Conservation (phyloP, 2,797 vertebrate species). For the Tinamus major region DNA sequence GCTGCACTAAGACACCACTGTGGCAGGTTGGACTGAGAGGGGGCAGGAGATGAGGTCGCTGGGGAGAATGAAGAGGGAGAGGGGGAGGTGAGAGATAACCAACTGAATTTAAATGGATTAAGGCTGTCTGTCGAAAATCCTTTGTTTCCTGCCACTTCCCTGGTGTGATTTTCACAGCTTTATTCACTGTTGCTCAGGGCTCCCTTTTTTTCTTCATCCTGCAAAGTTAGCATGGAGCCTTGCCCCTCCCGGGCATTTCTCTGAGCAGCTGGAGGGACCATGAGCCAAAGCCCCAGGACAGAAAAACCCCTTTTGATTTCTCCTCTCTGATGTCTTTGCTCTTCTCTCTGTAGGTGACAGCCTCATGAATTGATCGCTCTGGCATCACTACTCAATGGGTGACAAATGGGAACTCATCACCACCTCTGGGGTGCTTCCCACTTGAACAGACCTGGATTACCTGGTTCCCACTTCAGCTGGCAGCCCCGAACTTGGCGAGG, state of each 20-base stretch:
- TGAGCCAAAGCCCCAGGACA: not conserved
- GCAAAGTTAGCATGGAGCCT: not conserved
- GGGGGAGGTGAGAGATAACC: not conserved
- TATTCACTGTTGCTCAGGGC: not conserved
- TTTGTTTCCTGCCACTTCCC: conserved; percentile 60
- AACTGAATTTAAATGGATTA: conserved; percentile 58
- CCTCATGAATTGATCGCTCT: not conserved
- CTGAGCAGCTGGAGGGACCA: not conserved
- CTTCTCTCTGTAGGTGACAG: not conserved
- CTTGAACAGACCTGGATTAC: not conserved
- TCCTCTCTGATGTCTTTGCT: not conserved
- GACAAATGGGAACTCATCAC: not conserved
- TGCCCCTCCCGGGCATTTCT: not conserved
- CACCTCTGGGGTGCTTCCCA: not conserved
- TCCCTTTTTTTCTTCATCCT: not conserved
- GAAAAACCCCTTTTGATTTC: conserved; percentile 10
- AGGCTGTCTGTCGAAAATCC: conserved; percentile 15
- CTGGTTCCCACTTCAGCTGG: not conserved
- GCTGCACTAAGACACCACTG: not conserved
- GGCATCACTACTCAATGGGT: not conserved
- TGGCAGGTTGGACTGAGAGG: not conserved
- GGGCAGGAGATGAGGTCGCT: not conserved
- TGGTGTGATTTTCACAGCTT: conserved; percentile 58
- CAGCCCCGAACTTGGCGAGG: not conserved
- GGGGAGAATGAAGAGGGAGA: not conserved